Base-by-base conservation (phyloP, 2,797 vertebrate genomes). In the Nannoperca obscura region DNA sequence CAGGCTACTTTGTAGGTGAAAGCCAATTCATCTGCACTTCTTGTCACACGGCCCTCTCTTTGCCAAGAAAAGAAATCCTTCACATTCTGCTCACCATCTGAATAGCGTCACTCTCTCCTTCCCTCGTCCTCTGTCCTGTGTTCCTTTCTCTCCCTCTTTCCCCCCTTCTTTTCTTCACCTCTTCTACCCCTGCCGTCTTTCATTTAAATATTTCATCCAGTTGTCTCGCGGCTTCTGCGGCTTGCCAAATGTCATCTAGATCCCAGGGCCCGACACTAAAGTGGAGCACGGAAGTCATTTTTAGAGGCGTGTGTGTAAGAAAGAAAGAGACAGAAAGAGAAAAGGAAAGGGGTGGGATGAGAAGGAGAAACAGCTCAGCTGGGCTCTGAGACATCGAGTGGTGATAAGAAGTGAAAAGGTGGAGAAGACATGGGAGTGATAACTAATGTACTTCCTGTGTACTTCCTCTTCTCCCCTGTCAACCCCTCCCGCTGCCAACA, bases 381-480 rank as follows among this genome's bases (percentile, higher is more conserved):
- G 15, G 60, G 55, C 61, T 84, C 84, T 86, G 91, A 93, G 76
- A 88, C 79, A 85, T 88, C 87, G 89, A 90, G 82, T 70, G 86
- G 82, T 94, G 92, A 95, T 95, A 86, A 85, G 93, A 96, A 94
- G 81, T 94, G 94, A 96, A 95, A 94, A 88, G 91, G 90, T 95
- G 91, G 90, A 93, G 93, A 92, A 89, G 96, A 97, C 95, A 84
- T 93, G 94, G 95, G 96, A 95, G 94, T 91, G 96, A 97, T 96
- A 95, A 94, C 97, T 98, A 98, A 98, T 97, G 98, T 95, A 96
- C 94, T 96, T 97, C 95, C 95, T 97, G 96, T 97, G 96, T 97
- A 96, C 96, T 95, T 94, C 85, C 93, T 94, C 93, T 53, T 91
- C 93, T 93, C 89, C 53, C 90, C 96, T 97, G 97, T 97, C 96